Evolutionary conservation across 2,797 vertebrate genomes (phyloP).

Genomic region (Numenius phaeopus): DNA sequence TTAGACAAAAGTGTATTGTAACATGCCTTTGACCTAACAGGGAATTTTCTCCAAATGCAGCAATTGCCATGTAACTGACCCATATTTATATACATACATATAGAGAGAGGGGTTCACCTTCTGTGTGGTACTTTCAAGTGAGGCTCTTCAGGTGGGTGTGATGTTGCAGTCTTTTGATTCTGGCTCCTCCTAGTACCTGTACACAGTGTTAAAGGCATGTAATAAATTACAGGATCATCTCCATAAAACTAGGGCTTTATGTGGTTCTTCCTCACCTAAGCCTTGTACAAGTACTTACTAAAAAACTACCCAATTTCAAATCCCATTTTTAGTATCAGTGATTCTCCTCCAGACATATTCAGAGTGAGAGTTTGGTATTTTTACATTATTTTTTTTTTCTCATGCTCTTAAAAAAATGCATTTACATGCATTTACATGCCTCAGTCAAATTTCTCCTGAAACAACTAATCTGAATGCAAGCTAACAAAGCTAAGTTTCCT

Average conservation of each 20-base stretch:
- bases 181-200: background rate
- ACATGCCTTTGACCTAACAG: background rate
- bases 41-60: background rate
- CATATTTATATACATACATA: background rate
- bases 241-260: background rate
- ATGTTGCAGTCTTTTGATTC: background rate
- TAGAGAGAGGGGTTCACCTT: background rate
- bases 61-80: background rate
- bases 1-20: background rate
- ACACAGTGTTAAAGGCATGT: background rate
- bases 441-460: background rate
- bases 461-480: background rate
- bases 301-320: background rate
- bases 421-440: background rate
- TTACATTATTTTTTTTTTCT: background rate
- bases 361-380: background rate
- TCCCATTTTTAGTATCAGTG: background rate
- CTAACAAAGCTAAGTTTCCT: background rate
- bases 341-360: background rate
- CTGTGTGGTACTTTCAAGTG: fast-evolving
- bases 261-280: background rate
- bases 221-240: background rate
- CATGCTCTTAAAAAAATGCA: background rate
- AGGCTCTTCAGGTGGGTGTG: background rate
- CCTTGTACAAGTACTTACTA: background rate